These are phyloP conservation scores for Sceloporus undulatus DNA, from an alignment of 2,113 vertebrate genomes.

Conservation along the genomic window DNA sequence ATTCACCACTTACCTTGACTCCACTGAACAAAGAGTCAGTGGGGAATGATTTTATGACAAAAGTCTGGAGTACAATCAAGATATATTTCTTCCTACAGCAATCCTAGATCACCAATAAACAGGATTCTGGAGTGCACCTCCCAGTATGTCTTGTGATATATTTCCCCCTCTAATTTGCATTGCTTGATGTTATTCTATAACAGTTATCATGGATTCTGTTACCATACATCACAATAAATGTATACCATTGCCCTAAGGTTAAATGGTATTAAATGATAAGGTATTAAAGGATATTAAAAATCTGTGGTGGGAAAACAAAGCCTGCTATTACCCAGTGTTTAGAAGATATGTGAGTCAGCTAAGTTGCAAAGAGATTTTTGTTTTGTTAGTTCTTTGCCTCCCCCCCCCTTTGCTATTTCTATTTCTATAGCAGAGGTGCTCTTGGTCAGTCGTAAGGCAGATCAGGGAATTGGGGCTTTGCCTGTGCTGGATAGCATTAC, in stretches of 20 bases:
- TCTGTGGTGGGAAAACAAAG: slow-evolving; percentile 12
- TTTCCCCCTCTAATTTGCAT: slow-evolving; percentile 50
- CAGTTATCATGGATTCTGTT: slow-evolving; percentile 42
- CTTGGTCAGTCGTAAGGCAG: no score
- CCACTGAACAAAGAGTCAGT: neutral
- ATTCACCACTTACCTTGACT: neutral
- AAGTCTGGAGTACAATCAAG: neutral
- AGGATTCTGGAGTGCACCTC: neutral
- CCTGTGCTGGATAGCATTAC: no score
- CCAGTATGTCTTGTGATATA: neutral
- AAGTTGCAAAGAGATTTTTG: no score
- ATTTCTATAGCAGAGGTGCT: no score
- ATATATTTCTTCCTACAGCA: slow-evolving; percentile 12
- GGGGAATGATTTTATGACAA: slow-evolving; percentile 6
- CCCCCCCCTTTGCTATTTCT: no score
- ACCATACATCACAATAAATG: slow-evolving; percentile 42
- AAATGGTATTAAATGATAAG: slow-evolving; percentile 27
- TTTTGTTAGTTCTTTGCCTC: no score
- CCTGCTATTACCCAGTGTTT: slow-evolving; percentile 10
- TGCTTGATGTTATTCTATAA: slow-evolving; percentile 52
- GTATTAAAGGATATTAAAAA: slow-evolving; percentile 46
- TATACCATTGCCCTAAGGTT: slow-evolving; percentile 53
- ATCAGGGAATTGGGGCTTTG: no score
- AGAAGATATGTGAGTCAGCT: neutral
- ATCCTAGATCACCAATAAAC: neutral